Evolutionary conservation across 2,113 vertebrate species (phyloP).

Genomic region (Caretta caretta): DNA sequence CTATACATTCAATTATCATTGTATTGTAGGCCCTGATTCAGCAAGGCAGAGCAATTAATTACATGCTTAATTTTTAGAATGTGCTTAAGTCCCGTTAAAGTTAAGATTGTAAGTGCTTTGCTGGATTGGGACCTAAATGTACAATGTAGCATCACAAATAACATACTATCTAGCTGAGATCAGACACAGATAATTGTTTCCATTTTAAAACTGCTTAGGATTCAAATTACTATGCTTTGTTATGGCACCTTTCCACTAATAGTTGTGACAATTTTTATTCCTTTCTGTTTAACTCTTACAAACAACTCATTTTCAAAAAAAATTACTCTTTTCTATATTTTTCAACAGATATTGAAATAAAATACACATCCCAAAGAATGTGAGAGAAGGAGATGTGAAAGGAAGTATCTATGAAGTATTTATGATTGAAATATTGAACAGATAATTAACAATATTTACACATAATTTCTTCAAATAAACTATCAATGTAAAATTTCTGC

Average conservation of each 20-base stretch:
- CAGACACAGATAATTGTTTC: not conserved
- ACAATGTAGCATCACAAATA: not conserved
- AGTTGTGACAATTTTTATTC: not conserved
- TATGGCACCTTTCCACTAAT: not conserved
- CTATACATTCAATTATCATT: not conserved
- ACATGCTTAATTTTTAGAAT: not conserved
- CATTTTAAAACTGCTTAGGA: not conserved
- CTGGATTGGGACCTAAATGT: not conserved
- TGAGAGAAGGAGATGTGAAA: not conserved
- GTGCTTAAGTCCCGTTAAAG: not conserved
- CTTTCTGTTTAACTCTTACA: too few species aligned
- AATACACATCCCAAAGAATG: fast-evolving
- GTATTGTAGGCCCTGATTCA: not conserved
- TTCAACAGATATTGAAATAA: not conserved
- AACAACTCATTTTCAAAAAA: not conserved
- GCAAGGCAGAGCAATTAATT: not conserved
- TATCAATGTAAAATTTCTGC: not conserved
- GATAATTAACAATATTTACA: not conserved
- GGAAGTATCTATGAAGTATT: fast-evolving
- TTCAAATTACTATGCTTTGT: not conserved
- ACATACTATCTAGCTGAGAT: not conserved
- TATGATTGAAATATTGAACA: fast-evolving
- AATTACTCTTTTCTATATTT: not conserved
- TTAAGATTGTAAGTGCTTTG: not conserved
- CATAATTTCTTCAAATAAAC: not conserved